These are phyloP conservation scores for Nysson spinosus DNA, from an alignment of 2,888 invertebrate species.

Conservation along the genomic window DNA sequence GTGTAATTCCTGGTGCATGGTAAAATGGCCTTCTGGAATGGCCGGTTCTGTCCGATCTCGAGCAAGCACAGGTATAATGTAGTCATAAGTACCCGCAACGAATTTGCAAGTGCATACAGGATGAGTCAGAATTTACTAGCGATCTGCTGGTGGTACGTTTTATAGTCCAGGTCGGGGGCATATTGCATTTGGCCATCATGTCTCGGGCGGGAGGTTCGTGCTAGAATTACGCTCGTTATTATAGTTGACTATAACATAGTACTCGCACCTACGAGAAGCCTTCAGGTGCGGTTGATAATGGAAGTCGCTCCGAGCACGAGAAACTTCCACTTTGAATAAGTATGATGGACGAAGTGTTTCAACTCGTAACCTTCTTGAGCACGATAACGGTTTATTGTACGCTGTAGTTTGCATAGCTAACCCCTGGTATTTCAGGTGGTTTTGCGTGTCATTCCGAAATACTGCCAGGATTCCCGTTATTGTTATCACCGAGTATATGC, in stretches of 20 bases:
- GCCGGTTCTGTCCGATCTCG: constrained; percentile 33
- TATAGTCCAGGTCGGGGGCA: neutral
- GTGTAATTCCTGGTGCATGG: constrained; percentile 44
- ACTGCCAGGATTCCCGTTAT: neutral
- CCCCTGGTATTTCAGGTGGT: neutral
- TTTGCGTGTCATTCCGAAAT: neutral
- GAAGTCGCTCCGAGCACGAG: constrained; percentile 29
- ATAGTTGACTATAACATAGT: constrained; percentile 32
- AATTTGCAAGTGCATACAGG: constrained; percentile 48
- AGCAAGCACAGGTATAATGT: constrained; percentile 37
- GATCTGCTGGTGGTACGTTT: constrained; percentile 13
- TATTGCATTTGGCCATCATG: constrained; percentile 1
- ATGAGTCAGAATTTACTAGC: constrained; percentile 24
- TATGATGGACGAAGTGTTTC: constrained; percentile 46
- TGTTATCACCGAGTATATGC: too few species aligned
- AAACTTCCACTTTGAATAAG: constrained; percentile 45
- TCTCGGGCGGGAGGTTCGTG: constrained; percentile 23
- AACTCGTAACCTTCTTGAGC: constrained; percentile 38
- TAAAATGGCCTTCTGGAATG: constrained; percentile 28
- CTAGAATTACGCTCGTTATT: constrained; percentile 35
- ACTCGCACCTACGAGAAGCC: constrained; percentile 36
- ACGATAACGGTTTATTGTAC: constrained; percentile 23
- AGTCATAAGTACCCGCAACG: constrained; percentile 53
- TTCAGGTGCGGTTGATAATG: constrained; percentile 26
- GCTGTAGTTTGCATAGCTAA: constrained; percentile 9